Conservation (phyloP, 1,140 invertebrate genomes). For the Araneus ventricosus region DNA sequence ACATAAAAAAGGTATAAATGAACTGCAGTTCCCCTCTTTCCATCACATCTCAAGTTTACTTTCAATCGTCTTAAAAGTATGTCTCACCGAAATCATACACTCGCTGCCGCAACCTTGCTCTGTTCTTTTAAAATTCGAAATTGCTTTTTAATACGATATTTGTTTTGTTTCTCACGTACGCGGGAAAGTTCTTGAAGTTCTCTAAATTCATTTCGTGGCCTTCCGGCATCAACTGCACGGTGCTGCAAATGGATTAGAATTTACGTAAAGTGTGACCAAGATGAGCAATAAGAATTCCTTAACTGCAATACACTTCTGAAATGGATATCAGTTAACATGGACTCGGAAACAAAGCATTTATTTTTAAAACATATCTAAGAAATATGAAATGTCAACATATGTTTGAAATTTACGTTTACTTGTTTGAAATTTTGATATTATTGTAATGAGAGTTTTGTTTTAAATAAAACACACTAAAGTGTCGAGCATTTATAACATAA, state of each 20-base stretch:
- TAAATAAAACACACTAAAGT: too few species aligned
- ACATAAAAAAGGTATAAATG: background rate
- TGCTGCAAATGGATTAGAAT: background rate
- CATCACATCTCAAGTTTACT: conserved; percentile 16
- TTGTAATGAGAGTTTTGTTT: too few species aligned
- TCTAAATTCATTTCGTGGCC: background rate
- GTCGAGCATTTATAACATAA: too few species aligned
- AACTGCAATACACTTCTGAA: too few species aligned
- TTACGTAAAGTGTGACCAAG: background rate
- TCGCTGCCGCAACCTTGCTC: background rate
- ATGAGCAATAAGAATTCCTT: too few species aligned
- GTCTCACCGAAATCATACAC: conserved; percentile 7
- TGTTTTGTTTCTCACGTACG: conserved; percentile 21
- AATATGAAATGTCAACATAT: too few species aligned
- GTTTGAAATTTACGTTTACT: too few species aligned
- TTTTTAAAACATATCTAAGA: too few species aligned
- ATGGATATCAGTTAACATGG: too few species aligned
- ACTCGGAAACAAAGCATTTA: too few species aligned
- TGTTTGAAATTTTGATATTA: too few species aligned
- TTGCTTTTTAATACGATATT: conserved; percentile 35
- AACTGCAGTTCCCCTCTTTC: background rate
- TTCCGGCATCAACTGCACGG: background rate
- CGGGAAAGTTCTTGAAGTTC: background rate
- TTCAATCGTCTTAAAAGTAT: conserved; percentile 22
- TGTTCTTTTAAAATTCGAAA: conserved; percentile 9